phyloP scores from a whole-genome alignment of 2,113 vertebrate species.

The Myxocyprinus asiaticus region DNA sequence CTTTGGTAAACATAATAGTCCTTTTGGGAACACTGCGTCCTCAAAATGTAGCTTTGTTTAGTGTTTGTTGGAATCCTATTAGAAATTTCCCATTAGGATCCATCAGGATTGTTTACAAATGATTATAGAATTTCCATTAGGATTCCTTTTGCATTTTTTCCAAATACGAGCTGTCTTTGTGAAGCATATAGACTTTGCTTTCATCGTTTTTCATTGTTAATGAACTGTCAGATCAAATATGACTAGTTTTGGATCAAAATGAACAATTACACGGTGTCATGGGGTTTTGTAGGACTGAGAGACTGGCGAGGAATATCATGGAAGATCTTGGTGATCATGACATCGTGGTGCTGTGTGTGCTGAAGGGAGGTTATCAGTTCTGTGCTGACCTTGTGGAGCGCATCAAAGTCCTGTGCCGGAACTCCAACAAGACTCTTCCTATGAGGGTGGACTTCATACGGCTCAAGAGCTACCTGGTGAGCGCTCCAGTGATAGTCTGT shows the following conservation, averaged over 20 bases:
- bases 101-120: no score
- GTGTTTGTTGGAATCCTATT: no score
- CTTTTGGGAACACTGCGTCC: no score
- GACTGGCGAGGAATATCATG: constrained; percentile 88
- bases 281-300: constrained; percentile 79
- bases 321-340: constrained; percentile 87
- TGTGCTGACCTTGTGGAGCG: constrained; percentile 88
- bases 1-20: no score
- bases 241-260: not conserved
- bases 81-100: no score
- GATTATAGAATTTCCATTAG: no score
- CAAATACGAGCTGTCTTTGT: no score
- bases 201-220: no score
- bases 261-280: not conserved
- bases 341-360: constrained; percentile 87
- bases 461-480: constrained; percentile 86
- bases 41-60: no score
- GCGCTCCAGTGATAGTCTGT: not conserved
- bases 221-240: no score
- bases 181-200: no score
- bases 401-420: constrained; percentile 86
- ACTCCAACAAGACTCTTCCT: constrained; percentile 84
- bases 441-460: constrained; percentile 94
- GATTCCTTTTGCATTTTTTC: no score
- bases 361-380: constrained; percentile 93